Base-by-base conservation (phyloP, 1,140 invertebrate genomes). In the Lasioglossum albipes region DNA sequence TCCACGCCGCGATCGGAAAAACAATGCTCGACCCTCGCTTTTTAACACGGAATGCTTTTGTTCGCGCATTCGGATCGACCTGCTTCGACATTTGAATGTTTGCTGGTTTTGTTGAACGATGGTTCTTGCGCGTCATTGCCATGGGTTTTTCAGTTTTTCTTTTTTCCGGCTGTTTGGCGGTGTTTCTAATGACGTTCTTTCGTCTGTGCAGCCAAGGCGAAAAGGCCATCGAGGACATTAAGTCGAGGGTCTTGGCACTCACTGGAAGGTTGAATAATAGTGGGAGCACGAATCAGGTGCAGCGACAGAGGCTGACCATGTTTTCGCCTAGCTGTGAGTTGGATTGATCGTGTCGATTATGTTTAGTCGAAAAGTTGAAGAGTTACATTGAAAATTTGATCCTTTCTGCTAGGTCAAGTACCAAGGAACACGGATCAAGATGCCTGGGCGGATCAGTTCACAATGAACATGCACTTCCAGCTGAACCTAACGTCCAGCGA, bases 381-480 rank as follows among this genome's bases (percentile, higher is more conserved):
- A 7, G 42, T 49, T 12, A 12, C 41, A 6, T 69, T 71, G 45
- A 49, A 81, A 42, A 7, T 68, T 13, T 6, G 18, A 18, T 85
- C 36, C 4, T 5, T 42, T 62, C 0, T 3, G 45, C 13, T 80
- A 95, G 95, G 95, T 91, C 92, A 94, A 79, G 83, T 93, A 7
- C 94, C 94, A 20, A 90, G 91, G 74, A 94, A 95, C 78, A 94
- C 94, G 10, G 94, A 95, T 65, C 88, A 91, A 66, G 95, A 95
- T 41, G 82, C 92, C 0, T 95, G 95, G 94, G 87, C 88, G 18
- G 92, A 94, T 57, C 91, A 92, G 4, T 93, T 93, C 70, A 89
- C 87, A 0, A 95, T 95, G 94, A 95, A 95, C 81, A 92, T 95
- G 84, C 89, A 93, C 75, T 95, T 95, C 76, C 93, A 94, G 83